Base-by-base conservation (phyloP, 2,113 vertebrate genomes). In the Takifugu flavidus region DNA sequence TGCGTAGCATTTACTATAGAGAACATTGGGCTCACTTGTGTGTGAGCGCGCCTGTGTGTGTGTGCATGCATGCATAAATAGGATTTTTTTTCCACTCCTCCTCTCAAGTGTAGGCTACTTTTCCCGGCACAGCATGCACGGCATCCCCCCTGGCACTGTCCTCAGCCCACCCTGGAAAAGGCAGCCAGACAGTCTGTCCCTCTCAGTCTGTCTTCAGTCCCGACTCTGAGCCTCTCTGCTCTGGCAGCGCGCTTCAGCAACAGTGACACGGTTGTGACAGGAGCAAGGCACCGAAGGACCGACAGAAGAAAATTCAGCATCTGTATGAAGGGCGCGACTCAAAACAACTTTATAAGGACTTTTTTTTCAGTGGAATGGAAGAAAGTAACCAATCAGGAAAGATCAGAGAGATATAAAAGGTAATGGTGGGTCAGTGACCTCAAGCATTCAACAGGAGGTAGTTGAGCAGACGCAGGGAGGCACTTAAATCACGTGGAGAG, bases 131-230 rank as follows among this genome's bases (percentile, higher is more conserved):
- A 55, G 80, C 75, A 59, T 73, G 71, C 77, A 80, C 74, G 84
- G 76, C 83, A 88, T 88, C 83, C 79, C 71, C 12, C 31, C 64
- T 77, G 79, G 81, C 80, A 65, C 67, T 50, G 62, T 68, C 78
- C 75, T 71, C 85, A 56, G 77, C 79, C 79, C 86, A 80, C 88
- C 79, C 77, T 73, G 72, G 83, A 80, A 77, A 79, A 53, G 61
- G 53, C 65, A 69, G 79, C 58, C 77, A 74, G 79, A 70, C 65
- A 60, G 75, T 69, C 70, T 74, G 72, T 73, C 66, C 75, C 49
- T 29, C 47, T 58, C 56, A 8, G 28, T 54, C 57, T 64, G 63
- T 73, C 79, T 62, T 77, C 73, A 47, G 58, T 28, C 53, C 73
- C 67, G 66, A 53, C 72, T 73, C 67, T 53, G 20, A 1, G 52